Conservation (phyloP, 2,888 invertebrate species). For the Drosophila anomalata region DNA sequence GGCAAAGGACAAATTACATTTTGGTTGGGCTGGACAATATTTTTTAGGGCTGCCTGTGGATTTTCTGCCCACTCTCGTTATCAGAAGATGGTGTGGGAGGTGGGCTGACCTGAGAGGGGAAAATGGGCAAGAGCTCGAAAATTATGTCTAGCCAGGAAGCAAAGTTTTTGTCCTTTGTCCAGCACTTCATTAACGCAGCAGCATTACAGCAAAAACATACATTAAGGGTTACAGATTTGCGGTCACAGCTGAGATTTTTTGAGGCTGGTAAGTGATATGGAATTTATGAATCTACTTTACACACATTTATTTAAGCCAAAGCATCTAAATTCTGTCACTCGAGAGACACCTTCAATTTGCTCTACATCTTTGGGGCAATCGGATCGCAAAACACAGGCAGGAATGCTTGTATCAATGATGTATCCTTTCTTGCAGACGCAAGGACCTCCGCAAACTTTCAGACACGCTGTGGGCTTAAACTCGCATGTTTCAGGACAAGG, state of each 20-base stretch:
- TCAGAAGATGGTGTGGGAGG: conserved; percentile 11
- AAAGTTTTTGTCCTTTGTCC: conserved; percentile 74
- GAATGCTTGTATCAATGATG: neutral
- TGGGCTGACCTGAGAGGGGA: neutral
- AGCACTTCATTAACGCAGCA: conserved; percentile 38
- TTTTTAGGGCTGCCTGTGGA: conserved; percentile 60
- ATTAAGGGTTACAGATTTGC: conserved; percentile 9
- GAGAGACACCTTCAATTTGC: neutral
- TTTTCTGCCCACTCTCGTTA: conserved; percentile 35
- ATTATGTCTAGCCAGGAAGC: conserved; percentile 77
- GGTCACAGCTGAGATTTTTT: conserved; percentile 14
- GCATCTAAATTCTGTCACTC: neutral
- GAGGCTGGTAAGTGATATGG: conserved; percentile 5
- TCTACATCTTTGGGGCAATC: conserved; percentile 6
- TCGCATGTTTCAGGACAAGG: too few relatives aligned
- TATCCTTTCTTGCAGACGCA: conserved; percentile 11
- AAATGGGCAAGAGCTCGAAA: conserved; percentile 56
- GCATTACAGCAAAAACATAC: conserved; percentile 1
- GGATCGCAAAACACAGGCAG: neutral
- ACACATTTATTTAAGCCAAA: neutral
- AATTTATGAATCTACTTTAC: neutral
- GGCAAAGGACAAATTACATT: conserved; percentile 68
- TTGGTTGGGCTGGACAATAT: conserved; percentile 38
- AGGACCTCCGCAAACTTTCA: too few relatives aligned
- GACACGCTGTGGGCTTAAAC: too few relatives aligned